phyloP scores from a whole-genome alignment of 2,797 vertebrate species.

The Pangasius krempfi region DNA sequence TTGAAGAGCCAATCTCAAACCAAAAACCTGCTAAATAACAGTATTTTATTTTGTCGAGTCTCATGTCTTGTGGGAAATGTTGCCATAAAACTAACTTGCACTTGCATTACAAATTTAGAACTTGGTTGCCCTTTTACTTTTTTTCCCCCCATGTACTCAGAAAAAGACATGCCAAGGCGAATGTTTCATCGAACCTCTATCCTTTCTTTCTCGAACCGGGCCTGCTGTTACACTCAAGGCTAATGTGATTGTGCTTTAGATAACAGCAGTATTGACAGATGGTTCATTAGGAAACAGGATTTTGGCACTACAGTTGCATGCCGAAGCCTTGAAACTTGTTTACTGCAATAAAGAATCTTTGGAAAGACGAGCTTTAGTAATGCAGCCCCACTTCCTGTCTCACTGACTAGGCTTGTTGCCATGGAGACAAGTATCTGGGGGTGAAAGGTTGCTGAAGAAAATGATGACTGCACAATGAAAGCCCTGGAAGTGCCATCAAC shows the following conservation, averaged over 20 bases:
- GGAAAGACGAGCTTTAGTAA: slow-evolving; percentile 61
- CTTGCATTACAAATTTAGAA: not conserved
- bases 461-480: slow-evolving; percentile 26
- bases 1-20: not conserved
- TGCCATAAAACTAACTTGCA: not conserved
- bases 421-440: slow-evolving; percentile 51
- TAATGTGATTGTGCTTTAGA: slow-evolving; percentile 53
- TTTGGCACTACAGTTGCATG: slow-evolving; percentile 50
- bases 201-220: slow-evolving; percentile 16
- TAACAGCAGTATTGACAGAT: slow-evolving; percentile 66
- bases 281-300: slow-evolving; percentile 73
- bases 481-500: slow-evolving; percentile 11
- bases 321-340: slow-evolving; percentile 64
- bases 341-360: slow-evolving; percentile 40
- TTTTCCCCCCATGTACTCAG: not conserved
- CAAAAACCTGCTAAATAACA: not conserved
- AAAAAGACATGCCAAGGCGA: not conserved
- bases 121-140: not conserved
- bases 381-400: slow-evolving; percentile 50
- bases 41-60: not conserved
- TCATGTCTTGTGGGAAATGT: too few relatives aligned
- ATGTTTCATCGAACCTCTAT: not conserved
- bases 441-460: slow-evolving; percentile 45
- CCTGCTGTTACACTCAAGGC: slow-evolving; percentile 49
- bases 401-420: slow-evolving; percentile 48